Percentiles rank a stretch among this genome's conserved stretches.
Evolutionary conservation across 92 coral and sea anemone species (phyloP).

Genomic region (Chrysogorgia sp.): DNA sequence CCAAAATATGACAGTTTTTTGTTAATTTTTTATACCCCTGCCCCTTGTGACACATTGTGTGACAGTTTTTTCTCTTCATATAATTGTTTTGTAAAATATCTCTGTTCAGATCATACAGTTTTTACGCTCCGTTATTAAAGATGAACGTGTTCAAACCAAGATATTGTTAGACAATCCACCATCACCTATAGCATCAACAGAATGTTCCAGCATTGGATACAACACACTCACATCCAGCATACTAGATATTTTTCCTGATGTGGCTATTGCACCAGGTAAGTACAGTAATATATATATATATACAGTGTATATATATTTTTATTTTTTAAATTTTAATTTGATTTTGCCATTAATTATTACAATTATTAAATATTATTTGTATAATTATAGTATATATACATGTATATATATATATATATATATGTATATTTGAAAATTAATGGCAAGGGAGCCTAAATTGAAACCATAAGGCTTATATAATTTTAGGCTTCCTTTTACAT

Average conservation of each 20-base stretch:
- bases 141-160: slow-evolving; percentile 75
- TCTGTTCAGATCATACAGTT: slow-evolving; percentile 69
- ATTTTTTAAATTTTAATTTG: too few relatives aligned
- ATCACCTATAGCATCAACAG: slow-evolving; percentile 79
- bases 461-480: too few relatives aligned
- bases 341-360: too few relatives aligned
- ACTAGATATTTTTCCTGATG: slow-evolving; percentile 76
- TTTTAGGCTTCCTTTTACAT: too few relatives aligned
- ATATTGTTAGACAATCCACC: slow-evolving; percentile 15
- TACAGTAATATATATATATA: neutral
- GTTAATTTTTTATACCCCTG: neutral
- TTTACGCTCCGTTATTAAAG: slow-evolving; percentile 72
- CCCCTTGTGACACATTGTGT: too few relatives aligned
- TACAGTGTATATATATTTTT: neutral
- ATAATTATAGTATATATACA: too few relatives aligned
- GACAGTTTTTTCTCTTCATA: neutral
- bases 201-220: slow-evolving; percentile 72
- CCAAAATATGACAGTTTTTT: neutral
- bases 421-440: too few relatives aligned
- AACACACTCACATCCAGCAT: slow-evolving; percentile 78
- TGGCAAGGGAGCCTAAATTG: too few relatives aligned
- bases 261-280: slow-evolving; percentile 77
- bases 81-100: neutral
- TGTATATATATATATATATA: too few relatives aligned
- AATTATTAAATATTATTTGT: too few relatives aligned